phyloP scores from a whole-genome alignment of 2,113 vertebrate species.

The Myrmophylax atrothorax region DNA sequence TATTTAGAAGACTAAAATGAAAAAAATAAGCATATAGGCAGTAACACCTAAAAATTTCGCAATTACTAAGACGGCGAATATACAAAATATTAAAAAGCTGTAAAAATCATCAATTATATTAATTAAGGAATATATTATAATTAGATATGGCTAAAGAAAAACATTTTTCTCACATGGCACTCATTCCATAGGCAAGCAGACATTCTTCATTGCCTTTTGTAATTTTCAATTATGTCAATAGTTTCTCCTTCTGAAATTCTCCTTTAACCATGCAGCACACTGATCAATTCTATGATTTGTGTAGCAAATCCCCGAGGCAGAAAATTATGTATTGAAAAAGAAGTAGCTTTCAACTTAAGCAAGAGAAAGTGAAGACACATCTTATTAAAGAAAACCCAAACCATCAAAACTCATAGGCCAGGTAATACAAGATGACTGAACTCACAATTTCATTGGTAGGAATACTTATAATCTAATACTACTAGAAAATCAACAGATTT shows the following conservation, averaged over 20 bases:
- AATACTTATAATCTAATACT: slow-evolving; percentile 8
- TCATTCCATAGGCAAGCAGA: slow-evolving; percentile 34
- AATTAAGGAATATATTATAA: slow-evolving; percentile 6
- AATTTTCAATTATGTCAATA: slow-evolving; percentile 51
- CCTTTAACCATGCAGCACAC: slow-evolving; percentile 27
- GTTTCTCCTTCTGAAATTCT: slow-evolving; percentile 28
- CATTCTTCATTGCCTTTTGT: slow-evolving; percentile 21
- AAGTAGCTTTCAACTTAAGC: slow-evolving; percentile 59
- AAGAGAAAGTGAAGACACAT: slow-evolving; percentile 59
- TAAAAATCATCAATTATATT: neutral
- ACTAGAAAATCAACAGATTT: slow-evolving; percentile 34
- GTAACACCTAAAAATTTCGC: neutral
- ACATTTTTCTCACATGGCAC: neutral
- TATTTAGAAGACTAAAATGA: neutral
- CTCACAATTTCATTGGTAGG: slow-evolving; percentile 33
- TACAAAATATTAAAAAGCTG: neutral
- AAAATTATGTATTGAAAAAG: slow-evolving; percentile 66
- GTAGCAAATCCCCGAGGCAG: slow-evolving; percentile 9
- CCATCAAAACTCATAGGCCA: neutral
- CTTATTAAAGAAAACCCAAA: neutral
- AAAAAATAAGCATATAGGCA: neutral
- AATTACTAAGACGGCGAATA: neutral
- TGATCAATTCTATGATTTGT: slow-evolving; percentile 59
- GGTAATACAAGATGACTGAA: slow-evolving; percentile 34
- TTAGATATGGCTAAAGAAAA: slow-evolving; percentile 16